Percentiles rank a stretch among this genome's conserved stretches.
phyloP scores from a whole-genome alignment of 2,113 vertebrate genomes.

The Chlorocebus sabaeus region DNA sequence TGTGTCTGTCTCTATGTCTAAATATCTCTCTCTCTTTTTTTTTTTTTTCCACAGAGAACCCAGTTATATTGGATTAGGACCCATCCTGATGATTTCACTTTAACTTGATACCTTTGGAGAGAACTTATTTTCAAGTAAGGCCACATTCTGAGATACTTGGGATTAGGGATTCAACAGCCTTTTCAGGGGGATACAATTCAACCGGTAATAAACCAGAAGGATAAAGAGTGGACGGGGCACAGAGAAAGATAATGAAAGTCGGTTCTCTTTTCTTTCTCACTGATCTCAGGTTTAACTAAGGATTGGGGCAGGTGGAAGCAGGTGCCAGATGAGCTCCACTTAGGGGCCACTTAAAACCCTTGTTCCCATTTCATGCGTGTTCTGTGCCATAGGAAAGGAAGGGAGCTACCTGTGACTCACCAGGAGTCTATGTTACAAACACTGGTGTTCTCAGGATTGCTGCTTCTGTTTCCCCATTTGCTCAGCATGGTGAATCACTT shows the following conservation, averaged over 20 bases:
- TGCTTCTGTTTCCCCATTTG: neutral
- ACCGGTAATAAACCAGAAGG: neutral
- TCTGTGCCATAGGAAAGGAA: neutral
- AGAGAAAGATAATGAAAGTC: neutral
- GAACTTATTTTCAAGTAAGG: neutral
- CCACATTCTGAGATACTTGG: neutral
- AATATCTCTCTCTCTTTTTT: neutral
- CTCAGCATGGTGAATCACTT: neutral
- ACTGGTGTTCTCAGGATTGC: neutral
- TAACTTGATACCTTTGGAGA: neutral
- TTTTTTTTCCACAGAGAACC: neutral
- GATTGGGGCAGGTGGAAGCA: no score
- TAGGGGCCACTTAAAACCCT: neutral
- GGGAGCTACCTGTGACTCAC: rapidly evolving
- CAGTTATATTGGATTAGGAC: neutral
- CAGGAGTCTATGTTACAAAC: neutral
- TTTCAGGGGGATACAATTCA: neutral
- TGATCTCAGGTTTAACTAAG: neutral
- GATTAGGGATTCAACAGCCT: neutral
- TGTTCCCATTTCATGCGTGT: no score
- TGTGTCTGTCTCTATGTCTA: neutral
- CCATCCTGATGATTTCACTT: neutral
- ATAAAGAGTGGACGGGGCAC: no score
- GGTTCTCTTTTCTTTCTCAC: neutral
- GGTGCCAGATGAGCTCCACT: neutral